phyloP scores from a whole-genome alignment of 2,113 vertebrate genomes.

The Caracal caracal region DNA sequence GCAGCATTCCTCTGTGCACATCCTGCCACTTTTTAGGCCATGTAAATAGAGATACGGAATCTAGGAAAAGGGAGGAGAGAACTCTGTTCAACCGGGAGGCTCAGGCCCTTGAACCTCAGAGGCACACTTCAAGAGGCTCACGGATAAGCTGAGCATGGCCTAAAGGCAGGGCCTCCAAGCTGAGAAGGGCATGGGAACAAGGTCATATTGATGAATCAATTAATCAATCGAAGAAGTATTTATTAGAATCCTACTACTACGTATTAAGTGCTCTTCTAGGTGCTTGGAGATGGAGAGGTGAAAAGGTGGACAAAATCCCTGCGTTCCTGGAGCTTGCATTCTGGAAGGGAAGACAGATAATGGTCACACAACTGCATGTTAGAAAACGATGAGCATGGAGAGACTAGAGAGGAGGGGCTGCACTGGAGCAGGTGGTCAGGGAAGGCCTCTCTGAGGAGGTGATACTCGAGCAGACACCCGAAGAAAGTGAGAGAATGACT shows the following conservation, averaged over 20 bases:
- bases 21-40: neutral
- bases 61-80: neutral
- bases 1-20: neutral
- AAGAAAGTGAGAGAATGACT: neutral
- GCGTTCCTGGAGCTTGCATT: neutral
- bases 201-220: neutral
- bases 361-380: neutral
- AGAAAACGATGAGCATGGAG: neutral
- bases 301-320: neutral
- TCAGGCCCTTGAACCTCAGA: neutral
- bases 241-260: neutral
- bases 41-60: neutral
- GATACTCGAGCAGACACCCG: neutral
- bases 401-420: neutral
- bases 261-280: neutral
- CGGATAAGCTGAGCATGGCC: neutral
- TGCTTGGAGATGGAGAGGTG: neutral
- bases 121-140: neutral
- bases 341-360: neutral
- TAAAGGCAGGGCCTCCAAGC: neutral
- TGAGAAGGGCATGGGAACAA: neutral
- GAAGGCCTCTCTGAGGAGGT: neutral
- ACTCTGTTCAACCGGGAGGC: neutral
- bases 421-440: neutral
- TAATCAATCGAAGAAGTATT: neutral